Conservation (phyloP, 2,797 vertebrate genomes). For the Pelobates cultripes region DNA sequence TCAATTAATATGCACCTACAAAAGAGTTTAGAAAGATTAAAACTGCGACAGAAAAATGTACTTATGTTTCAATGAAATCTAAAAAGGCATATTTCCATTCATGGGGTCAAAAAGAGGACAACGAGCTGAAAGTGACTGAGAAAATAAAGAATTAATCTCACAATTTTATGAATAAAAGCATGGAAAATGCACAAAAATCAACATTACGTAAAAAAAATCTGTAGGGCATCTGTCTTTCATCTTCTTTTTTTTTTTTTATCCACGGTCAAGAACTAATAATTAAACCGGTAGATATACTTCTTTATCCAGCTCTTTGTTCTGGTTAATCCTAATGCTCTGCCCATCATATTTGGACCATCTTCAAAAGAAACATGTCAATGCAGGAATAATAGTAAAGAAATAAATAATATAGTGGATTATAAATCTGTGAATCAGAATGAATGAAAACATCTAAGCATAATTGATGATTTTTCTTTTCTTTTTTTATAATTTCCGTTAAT, state of each 20-base stretch:
- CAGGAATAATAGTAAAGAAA: conserved; percentile 25
- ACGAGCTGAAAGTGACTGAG: conserved; percentile 13
- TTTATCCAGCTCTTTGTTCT: conserved; percentile 54
- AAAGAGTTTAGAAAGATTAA: too few species aligned
- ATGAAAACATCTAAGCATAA: background rate
- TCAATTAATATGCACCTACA: too few species aligned
- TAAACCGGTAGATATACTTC: conserved; percentile 38
- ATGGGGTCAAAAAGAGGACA: conserved; percentile 47
- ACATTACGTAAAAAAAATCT: conserved; percentile 42
- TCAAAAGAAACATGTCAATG: conserved; percentile 46
- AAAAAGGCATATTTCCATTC: conserved; percentile 8
- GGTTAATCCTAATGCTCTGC: conserved; percentile 51
- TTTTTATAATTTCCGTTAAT: too few species aligned
- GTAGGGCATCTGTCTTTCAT: conserved; percentile 50
- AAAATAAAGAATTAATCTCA: conserved; percentile 35
- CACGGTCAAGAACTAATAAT: conserved; percentile 49
- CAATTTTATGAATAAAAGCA: conserved; percentile 34
- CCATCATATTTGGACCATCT: conserved; percentile 50
- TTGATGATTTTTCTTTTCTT: too few species aligned
- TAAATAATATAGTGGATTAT: background rate
- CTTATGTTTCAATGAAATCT: background rate
- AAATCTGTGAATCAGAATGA: background rate
- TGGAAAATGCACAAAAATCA: conserved; percentile 32
- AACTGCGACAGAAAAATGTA: background rate
- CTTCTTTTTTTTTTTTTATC: conserved; percentile 32